phyloP scores from a whole-genome alignment of 1,140 invertebrate genomes.

The Calephelis nemesis region DNA sequence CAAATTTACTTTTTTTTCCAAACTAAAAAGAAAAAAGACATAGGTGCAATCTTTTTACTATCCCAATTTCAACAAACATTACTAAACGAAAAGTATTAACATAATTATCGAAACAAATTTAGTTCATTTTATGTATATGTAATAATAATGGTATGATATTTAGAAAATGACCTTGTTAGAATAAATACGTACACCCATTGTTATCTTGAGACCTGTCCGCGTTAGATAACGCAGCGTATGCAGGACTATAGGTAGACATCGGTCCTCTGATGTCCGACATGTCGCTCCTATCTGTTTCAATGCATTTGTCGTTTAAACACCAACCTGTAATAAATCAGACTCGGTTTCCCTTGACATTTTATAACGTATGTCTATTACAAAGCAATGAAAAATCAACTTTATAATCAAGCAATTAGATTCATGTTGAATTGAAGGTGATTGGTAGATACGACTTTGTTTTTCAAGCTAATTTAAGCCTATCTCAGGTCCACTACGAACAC shows the following conservation, averaged over 20 bases:
- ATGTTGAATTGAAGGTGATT: slow-evolving; percentile 21
- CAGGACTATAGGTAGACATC: slow-evolving; percentile 62
- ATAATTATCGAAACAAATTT: too few relatives aligned
- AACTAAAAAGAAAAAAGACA: too few relatives aligned
- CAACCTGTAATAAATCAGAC: slow-evolving; percentile 78
- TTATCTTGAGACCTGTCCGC: slow-evolving; percentile 48
- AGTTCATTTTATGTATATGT: too few relatives aligned
- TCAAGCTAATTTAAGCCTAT: slow-evolving; percentile 69
- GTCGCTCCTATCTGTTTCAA: slow-evolving; percentile 77
- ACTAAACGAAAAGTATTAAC: too few relatives aligned
- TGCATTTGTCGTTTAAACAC: slow-evolving; percentile 79
- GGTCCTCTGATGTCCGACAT: slow-evolving; percentile 75
- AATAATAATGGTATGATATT: slow-evolving; percentile 1
- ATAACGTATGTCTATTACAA: slow-evolving; percentile 29
- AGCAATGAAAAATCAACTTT: slow-evolving; percentile 26
- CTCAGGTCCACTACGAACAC: slow-evolving; percentile 74
- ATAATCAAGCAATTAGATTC: slow-evolving; percentile 22
- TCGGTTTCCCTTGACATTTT: slow-evolving; percentile 27
- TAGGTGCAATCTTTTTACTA: too few relatives aligned
- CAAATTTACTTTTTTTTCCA: too few relatives aligned
- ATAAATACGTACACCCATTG: slow-evolving; percentile 16
- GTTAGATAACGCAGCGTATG: slow-evolving; percentile 44
- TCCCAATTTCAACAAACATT: too few relatives aligned
- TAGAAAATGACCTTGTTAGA: slow-evolving; percentile 19
- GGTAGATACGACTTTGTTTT: slow-evolving; percentile 27